Evolutionary conservation across 2,888 invertebrate genomes (phyloP).

Genomic region (Thera britannica): DNA sequence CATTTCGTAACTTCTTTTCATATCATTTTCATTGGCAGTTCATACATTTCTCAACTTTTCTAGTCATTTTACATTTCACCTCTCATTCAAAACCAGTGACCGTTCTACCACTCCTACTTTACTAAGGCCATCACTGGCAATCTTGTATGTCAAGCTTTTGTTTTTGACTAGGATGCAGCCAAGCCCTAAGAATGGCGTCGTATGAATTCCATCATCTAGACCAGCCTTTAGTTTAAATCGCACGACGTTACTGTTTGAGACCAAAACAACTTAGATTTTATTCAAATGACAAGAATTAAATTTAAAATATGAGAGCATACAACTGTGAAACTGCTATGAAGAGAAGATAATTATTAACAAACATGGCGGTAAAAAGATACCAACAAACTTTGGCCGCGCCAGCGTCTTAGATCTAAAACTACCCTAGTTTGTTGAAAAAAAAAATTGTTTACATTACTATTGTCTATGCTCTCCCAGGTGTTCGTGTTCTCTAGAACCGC

Average conservation of each 20-base stretch:
- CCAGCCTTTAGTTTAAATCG: too few relatives aligned
- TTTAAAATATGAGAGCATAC: background rate
- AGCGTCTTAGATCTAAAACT: constrained; percentile 5
- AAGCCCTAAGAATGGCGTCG: background rate
- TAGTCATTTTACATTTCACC: background rate
- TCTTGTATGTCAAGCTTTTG: background rate
- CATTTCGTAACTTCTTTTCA: constrained; percentile 16
- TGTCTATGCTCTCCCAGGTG: constrained; percentile 87
- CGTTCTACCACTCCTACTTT: too few relatives aligned
- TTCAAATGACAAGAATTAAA: background rate
- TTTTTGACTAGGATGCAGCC: background rate
- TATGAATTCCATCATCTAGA: too few relatives aligned
- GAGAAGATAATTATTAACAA: constrained; percentile 10
- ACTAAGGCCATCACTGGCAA: too few relatives aligned
- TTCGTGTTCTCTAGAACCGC: constrained; percentile 94
- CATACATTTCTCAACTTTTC: background rate
- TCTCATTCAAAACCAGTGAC: too few relatives aligned
- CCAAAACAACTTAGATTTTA: background rate
- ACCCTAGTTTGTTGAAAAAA: background rate
- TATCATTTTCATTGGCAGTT: constrained; percentile 10
- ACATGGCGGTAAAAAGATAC: background rate
- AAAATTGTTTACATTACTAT: constrained; percentile 37
- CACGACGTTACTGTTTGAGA: too few relatives aligned
- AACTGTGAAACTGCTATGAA: constrained; percentile 14
- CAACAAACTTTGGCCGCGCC: constrained; percentile 29